Percentiles rank a stretch among this genome's conserved stretches.
These are phyloP conservation scores for Bradynema listronoti DNA, from an alignment of 1,140 invertebrate species.

Conservation along the genomic window DNA sequence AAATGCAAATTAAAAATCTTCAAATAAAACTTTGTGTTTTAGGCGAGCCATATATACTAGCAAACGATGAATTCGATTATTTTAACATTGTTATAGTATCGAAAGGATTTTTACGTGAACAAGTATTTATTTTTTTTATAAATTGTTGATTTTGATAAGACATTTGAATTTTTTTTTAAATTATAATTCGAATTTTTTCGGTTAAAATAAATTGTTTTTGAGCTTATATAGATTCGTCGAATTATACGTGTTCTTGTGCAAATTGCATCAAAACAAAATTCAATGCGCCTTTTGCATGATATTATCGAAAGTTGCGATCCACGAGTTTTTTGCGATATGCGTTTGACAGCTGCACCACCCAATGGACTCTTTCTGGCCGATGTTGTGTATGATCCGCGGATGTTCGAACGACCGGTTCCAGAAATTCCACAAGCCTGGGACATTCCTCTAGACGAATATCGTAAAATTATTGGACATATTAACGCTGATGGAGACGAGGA, in stretches of 20 bases:
- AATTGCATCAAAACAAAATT: slow-evolving; percentile 20
- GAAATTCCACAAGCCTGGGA: slow-evolving; percentile 38
- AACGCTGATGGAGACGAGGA: too few relatives aligned
- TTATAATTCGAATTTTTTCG: too few relatives aligned
- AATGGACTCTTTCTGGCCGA: slow-evolving; percentile 44
- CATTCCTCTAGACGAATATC: too few relatives aligned
- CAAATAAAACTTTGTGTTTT: not conserved
- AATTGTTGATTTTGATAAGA: slow-evolving; percentile 1
- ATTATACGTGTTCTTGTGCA: slow-evolving; percentile 40
- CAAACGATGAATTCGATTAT: slow-evolving; percentile 39
- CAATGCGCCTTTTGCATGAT: slow-evolving; percentile 25
- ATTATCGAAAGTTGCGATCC: slow-evolving; percentile 36
- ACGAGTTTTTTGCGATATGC: slow-evolving; percentile 24
- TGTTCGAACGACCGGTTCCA: slow-evolving; percentile 38
- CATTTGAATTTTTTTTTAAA: not conserved
- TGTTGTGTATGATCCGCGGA: slow-evolving; percentile 43
- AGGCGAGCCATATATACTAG: slow-evolving; percentile 38
- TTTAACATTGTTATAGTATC: slow-evolving; percentile 45
- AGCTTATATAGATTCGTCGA: slow-evolving; percentile 50
- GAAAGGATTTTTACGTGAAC: slow-evolving; percentile 39
- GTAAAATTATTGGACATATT: too few relatives aligned
- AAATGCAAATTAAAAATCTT: not conserved
- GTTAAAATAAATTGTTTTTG: too few relatives aligned
- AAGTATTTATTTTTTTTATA: slow-evolving; percentile 29
- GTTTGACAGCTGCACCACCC: slow-evolving; percentile 34